Evolutionary conservation across 2,113 vertebrate species (phyloP).

Genomic region (Anser cygnoides): DNA sequence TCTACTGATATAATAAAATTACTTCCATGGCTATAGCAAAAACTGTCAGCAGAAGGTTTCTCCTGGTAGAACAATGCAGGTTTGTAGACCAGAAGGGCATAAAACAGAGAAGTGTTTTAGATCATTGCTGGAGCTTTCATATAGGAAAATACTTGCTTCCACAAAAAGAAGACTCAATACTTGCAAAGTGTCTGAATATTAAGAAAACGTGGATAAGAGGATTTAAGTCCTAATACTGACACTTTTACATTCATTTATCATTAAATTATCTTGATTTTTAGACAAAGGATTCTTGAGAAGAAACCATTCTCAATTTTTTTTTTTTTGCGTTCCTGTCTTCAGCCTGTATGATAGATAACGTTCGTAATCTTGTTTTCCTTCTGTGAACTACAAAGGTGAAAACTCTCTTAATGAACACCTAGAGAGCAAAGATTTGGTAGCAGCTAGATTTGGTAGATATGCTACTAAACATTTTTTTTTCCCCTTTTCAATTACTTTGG

Average conservation of each 20-base stretch:
- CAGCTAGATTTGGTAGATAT: neutral
- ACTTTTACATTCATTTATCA: neutral
- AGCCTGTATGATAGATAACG: neutral
- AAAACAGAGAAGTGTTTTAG: neutral
- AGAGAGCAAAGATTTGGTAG: neutral
- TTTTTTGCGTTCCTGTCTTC: neutral
- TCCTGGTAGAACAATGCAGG: neutral
- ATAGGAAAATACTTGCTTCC: neutral
- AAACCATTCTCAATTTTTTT: neutral
- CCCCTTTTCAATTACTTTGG: neutral
- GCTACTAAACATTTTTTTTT: neutral
- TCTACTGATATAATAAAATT: neutral
- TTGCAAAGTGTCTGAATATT: neutral
- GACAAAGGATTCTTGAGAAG: neutral
- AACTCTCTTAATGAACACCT: neutral
- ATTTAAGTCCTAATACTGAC: neutral
- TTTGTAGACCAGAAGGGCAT: neutral
- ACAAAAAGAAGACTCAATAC: neutral
- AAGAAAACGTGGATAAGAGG: neutral
- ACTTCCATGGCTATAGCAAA: neutral
- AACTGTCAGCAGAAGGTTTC: neutral
- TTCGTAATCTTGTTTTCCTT: neutral
- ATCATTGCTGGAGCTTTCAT: neutral
- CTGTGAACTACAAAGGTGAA: neutral
- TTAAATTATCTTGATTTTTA: neutral